phyloP scores from a whole-genome alignment of 2,888 invertebrate genomes.

The Habrosyne pyritoides region DNA sequence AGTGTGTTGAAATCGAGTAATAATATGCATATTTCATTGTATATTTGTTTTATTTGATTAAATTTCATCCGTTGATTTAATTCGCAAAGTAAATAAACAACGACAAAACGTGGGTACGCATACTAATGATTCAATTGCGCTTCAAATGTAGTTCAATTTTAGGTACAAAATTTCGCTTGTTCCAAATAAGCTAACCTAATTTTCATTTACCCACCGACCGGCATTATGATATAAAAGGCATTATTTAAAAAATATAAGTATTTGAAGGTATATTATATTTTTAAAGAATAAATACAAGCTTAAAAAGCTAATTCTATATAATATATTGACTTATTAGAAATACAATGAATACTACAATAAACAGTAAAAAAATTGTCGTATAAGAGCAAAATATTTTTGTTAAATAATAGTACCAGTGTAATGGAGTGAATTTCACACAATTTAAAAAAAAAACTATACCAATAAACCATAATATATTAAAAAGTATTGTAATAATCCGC shows the following conservation, averaged over 20 bases:
- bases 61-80: not conserved
- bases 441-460: too few relatives aligned
- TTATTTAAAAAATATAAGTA: too few relatives aligned
- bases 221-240: not conserved
- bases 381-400: too few relatives aligned
- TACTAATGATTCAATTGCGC: not conserved
- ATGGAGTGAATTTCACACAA: too few relatives aligned
- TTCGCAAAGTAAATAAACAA: not conserved
- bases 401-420: too few relatives aligned
- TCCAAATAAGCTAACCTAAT: not conserved
- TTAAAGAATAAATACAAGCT: too few relatives aligned
- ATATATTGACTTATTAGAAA: too few relatives aligned
- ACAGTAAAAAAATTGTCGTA: too few relatives aligned
- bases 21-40: not conserved
- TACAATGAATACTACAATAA: too few relatives aligned
- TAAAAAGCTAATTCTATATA: too few relatives aligned
- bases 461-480: not conserved
- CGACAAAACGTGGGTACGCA: constrained; percentile 2
- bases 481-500: not conserved
- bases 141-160: constrained; percentile 1
- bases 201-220: not conserved
- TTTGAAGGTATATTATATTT: too few relatives aligned
- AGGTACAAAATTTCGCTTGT: not conserved
- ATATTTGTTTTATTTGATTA: not conserved
- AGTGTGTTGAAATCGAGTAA: not conserved